Evolutionary conservation across 1,140 invertebrate genomes (phyloP), one percentile per base, ranked within the genome.

Genomic region (Drosophila miranda): DNA sequence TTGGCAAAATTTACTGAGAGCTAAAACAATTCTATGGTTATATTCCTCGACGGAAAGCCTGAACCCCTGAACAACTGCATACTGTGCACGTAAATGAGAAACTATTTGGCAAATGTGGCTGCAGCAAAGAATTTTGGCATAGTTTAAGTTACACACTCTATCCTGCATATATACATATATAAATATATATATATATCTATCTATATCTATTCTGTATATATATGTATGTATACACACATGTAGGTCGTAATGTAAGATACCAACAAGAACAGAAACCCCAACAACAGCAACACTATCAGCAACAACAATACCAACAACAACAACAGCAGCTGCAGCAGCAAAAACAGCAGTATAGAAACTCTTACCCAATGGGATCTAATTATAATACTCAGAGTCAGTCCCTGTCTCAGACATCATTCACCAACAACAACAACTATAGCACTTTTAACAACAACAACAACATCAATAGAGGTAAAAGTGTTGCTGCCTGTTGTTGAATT

Each of bases 281-380:
- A 54, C 60, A 77, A 30, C 70, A 63, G 51, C 64, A 75, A 45
- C 56, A 56, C 23, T 60, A 64, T 59, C 71, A 71, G 60, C 70
- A 76, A 34, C 75, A 76, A 46, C 69, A 78, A 30, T 48, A 54
- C 14, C 41, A 70, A n/a, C 55, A 66, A 44, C 63, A 61, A 21
- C 57, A 69, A 1, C 68, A 76, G 5, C 59, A 70, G 55, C 63
- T 59, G 26, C 68, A 76, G 54, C 74, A 73, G 50, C 74, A 63
- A 54, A 86, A 86, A 69, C 82, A 87, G 56, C 82, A 86, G 56
- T 86, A 87, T 82, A 87, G 82, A 84, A 87, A 86, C 78, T 86
- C 82, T 44, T 87, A 86, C 60, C 78, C 82, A 45, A 62, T 62
- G 50, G 80, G 80, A 79, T 64, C 77, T 71, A 74, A 80, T 79